Evolutionary conservation across 2,797 vertebrate species (phyloP).

Genomic region (Morelia viridis): DNA sequence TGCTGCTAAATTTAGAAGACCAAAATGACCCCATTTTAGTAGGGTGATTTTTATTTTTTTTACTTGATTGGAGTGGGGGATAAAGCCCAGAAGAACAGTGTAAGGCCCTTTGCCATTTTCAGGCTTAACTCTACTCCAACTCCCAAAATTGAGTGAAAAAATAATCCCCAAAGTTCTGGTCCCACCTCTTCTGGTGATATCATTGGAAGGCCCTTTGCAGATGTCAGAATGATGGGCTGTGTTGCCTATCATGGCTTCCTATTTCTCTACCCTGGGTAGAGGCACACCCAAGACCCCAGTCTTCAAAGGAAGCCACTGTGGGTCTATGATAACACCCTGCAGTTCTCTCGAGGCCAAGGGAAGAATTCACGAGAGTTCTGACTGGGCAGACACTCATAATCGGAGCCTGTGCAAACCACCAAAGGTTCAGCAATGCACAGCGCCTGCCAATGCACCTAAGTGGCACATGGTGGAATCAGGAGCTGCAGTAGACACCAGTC

Average conservation of each 20-base stretch:
- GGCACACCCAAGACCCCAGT: not conserved
- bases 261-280: not conserved
- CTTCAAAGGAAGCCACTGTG: not conserved
- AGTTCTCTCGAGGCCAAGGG: not conserved
- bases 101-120: not conserved
- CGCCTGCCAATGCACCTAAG: not conserved
- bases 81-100: not conserved
- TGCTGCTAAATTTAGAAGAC: not conserved
- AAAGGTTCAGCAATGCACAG: too few species aligned
- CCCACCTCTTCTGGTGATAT: not conserved
- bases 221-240: not conserved
- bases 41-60: not conserved
- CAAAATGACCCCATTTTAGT: not conserved
- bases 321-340: too few species aligned
- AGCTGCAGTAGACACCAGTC: not conserved
- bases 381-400: too few species aligned
- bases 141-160: not conserved
- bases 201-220: not conserved
- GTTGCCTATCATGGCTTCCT: not conserved
- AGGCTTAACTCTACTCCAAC: not conserved
- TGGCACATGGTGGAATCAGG: not conserved
- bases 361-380: too few species aligned
- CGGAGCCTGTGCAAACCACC: not conserved
- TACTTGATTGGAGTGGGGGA: too few species aligned
- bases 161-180: not conserved